Conservation (phyloP, 2,797 vertebrate genomes). For the Enteromius afrohamiltoni region DNA sequence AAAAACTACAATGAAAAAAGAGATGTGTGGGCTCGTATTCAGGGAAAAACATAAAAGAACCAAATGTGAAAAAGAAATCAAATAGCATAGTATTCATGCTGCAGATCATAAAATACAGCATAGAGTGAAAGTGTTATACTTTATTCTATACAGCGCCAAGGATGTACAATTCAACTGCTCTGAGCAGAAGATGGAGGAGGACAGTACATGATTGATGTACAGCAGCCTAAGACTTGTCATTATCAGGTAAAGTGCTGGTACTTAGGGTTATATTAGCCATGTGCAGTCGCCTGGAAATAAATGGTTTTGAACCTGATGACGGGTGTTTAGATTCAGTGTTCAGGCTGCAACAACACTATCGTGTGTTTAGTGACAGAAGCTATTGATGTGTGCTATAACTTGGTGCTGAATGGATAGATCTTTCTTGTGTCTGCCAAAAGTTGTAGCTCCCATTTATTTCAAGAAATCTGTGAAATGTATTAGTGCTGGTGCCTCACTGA, state of each 20-base stretch:
- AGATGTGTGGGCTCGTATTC: not conserved
- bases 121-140: not conserved
- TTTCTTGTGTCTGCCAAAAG: not conserved
- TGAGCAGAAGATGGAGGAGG: not conserved
- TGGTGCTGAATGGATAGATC: not conserved
- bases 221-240: constrained; percentile 22
- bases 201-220: constrained; percentile 33
- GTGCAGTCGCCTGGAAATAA: constrained; percentile 13
- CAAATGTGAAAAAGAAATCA: not conserved
- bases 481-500: not conserved
- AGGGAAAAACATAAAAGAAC: not conserved
- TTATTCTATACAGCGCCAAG: not conserved
- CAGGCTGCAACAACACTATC: not conserved
- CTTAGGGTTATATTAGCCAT: constrained; percentile 16
- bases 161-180: not conserved
- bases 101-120: not conserved
- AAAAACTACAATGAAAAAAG: not conserved
- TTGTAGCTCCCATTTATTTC: not conserved
- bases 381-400: not conserved
- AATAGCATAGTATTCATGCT: not conserved
- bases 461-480: not conserved
- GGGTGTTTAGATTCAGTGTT: not conserved
- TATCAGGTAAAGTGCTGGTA: constrained; percentile 7
- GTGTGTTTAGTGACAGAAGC: not conserved
- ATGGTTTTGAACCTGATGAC: constrained; percentile 15